Conservation (phyloP, 2,888 invertebrate species). For the Plusia festucae region DNA sequence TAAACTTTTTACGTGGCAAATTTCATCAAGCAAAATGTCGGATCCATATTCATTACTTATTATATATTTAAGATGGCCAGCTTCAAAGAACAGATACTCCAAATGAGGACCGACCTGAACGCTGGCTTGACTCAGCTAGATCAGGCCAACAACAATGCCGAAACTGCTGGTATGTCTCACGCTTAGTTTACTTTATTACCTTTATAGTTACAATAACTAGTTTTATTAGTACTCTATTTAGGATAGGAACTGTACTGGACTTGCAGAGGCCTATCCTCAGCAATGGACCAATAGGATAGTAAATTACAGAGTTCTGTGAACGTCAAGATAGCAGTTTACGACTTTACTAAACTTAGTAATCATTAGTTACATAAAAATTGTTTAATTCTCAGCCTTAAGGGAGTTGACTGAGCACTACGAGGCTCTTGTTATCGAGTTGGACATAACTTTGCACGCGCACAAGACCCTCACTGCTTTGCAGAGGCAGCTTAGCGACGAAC, state of each 20-base stretch:
- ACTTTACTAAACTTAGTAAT: neutral
- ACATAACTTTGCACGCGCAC: constrained; percentile 66
- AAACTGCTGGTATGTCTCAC: constrained; percentile 73
- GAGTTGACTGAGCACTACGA: constrained; percentile 76
- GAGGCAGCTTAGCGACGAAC: constrained; percentile 67
- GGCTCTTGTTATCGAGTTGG: constrained; percentile 66
- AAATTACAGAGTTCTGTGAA: too few relatives aligned
- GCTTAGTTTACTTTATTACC: neutral
- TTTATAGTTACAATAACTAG: too few relatives aligned
- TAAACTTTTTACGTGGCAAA: too few relatives aligned
- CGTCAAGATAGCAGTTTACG: too few relatives aligned
- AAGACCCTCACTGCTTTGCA: constrained; percentile 64
- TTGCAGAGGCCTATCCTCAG: too few relatives aligned
- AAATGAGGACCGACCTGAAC: constrained; percentile 71
- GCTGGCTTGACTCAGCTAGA: constrained; percentile 69
- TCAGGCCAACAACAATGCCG: constrained; percentile 72
- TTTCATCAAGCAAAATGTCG: too few relatives aligned
- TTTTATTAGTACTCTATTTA: too few relatives aligned
- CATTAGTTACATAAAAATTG: too few relatives aligned
- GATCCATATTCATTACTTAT: too few relatives aligned
- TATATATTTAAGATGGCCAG: constrained; percentile 70
- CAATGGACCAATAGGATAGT: too few relatives aligned
- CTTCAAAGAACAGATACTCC: constrained; percentile 78
- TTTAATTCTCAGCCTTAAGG: constrained; percentile 68
- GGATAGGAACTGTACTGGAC: too few relatives aligned